Evolutionary conservation across 2,888 invertebrate species (phyloP).

Genomic region (Drosophila sordidula): DNA sequence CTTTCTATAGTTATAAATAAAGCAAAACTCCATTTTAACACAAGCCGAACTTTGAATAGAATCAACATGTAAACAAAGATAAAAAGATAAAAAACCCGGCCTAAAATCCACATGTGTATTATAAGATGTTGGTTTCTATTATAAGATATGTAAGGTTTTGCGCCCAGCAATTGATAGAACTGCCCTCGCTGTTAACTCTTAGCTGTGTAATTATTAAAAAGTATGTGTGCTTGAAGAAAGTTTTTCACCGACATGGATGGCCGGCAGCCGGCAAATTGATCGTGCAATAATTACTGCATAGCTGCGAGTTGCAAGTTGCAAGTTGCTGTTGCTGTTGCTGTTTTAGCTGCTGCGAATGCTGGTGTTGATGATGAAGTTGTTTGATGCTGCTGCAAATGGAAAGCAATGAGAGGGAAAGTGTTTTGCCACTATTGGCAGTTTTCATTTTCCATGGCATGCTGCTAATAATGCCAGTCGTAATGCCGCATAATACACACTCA

Average conservation of each 20-base stretch:
- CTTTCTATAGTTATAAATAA: no score
- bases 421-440: conserved; percentile 69
- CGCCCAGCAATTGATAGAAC: conserved; percentile 8
- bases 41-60: no score
- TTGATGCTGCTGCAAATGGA: conserved; percentile 73
- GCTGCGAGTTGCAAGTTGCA: conserved; percentile 61
- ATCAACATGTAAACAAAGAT: no score
- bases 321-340: conserved; percentile 38
- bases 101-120: no score
- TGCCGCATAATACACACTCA: conserved; percentile 80
- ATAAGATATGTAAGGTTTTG: no score
- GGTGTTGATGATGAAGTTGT: conserved; percentile 46
- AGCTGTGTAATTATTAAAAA: conserved; percentile 37
- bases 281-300: conserved; percentile 83
- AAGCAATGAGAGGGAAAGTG: conserved; percentile 84
- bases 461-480: conserved; percentile 77
- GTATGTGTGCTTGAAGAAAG: conserved; percentile 63
- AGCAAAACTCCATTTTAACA: no score
- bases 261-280: conserved; percentile 79
- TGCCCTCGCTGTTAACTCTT: conserved; percentile 37
- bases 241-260: conserved; percentile 76
- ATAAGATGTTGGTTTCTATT: no score
- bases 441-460: conserved; percentile 77
- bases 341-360: conserved; percentile 33
- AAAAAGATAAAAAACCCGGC: no score